A percentile compares a stretch with the other conserved stretches of the same genome.
Evolutionary conservation across 2,113 vertebrate genomes (phyloP).

Genomic region (Pollimyrus isidori): DNA sequence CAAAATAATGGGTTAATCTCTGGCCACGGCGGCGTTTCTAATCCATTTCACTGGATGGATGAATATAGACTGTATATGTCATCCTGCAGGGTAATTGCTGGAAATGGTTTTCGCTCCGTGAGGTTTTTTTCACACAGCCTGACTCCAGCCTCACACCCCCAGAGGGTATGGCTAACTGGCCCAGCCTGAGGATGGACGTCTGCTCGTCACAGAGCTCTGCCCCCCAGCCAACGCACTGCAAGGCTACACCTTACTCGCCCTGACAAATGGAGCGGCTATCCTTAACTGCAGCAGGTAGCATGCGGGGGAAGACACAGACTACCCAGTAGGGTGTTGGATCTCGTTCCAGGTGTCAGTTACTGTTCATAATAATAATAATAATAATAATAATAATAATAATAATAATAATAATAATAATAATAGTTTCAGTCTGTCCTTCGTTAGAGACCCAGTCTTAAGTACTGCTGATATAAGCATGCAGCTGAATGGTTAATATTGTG

Average conservation of each 20-base stretch:
- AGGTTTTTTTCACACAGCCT: constrained; percentile 33
- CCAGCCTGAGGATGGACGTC: background rate
- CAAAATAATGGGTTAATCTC: background rate
- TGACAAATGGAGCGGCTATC: background rate
- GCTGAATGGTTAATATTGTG: background rate
- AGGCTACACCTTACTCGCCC: background rate
- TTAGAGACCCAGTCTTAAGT: background rate
- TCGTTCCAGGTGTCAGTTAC: background rate
- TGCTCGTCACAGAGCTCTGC: background rate
- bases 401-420: background rate
- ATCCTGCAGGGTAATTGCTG: background rate
- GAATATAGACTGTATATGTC: background rate
- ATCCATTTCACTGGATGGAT: constrained; percentile 3
- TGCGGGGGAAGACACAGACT: background rate
- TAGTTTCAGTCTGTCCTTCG: background rate
- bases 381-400: background rate
- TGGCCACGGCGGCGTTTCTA: background rate
- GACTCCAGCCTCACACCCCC: background rate
- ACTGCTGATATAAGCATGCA: background rate
- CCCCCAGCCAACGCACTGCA: background rate
- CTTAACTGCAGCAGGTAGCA: background rate
- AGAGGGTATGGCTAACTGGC: background rate
- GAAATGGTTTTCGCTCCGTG: background rate
- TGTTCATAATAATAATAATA: background rate
- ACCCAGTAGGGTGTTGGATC: background rate